Conservation (phyloP, 2,113 vertebrate genomes). For the Petrocephalus zakoni region DNA sequence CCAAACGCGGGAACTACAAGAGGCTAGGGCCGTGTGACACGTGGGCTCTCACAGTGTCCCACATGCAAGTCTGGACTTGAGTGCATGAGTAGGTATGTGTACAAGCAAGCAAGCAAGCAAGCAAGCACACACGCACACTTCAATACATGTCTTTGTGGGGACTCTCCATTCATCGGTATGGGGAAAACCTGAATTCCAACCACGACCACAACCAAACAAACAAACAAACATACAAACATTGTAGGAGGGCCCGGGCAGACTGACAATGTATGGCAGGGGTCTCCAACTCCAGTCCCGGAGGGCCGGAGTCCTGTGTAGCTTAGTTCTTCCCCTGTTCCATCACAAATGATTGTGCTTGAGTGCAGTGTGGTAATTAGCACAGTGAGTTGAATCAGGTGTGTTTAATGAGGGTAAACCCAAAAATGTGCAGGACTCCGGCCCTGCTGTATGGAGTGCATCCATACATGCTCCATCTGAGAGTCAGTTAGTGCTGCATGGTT, state of each 20-base stretch:
- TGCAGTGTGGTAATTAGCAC: too few relatives aligned
- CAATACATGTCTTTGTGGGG: not conserved
- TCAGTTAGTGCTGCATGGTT: not conserved
- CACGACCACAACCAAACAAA: too few relatives aligned
- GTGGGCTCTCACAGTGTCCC: not conserved
- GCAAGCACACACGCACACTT: not conserved
- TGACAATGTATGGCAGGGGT: too few relatives aligned
- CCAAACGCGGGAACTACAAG: not conserved
- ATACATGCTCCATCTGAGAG: not conserved
- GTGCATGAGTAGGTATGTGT: not conserved
- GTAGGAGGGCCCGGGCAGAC: not conserved
- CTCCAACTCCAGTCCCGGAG: too few relatives aligned
- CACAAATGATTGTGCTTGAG: too few relatives aligned
- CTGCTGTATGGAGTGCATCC: not conserved
- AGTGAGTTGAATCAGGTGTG: too few relatives aligned
- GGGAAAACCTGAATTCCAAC: too few relatives aligned
- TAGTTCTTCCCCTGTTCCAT: too few relatives aligned
- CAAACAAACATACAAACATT: not conserved
- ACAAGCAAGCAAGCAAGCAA: not conserved
- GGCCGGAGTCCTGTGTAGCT: too few relatives aligned
- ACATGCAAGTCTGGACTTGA: not conserved
- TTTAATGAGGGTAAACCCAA: too few relatives aligned
- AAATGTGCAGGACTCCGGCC: too few relatives aligned
- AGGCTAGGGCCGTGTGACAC: not conserved
- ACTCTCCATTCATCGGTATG: not conserved